A percentile compares a stretch with the other conserved stretches of the same genome.
These are phyloP conservation scores for Catharus bicknelli DNA, from an alignment of 2,113 vertebrate species.

Conservation along the genomic window DNA sequence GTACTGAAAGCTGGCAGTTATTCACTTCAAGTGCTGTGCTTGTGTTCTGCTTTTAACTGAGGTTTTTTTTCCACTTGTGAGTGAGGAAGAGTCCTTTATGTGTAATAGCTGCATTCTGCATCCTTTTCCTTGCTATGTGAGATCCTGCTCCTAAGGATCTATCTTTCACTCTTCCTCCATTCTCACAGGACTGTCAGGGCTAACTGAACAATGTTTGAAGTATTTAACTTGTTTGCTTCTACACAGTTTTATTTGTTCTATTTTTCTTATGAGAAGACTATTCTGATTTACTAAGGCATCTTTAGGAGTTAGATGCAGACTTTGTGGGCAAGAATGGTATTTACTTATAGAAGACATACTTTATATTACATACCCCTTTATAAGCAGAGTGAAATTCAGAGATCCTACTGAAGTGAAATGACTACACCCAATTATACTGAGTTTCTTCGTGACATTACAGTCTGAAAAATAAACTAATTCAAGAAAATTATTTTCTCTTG, in stretches of 20 bases:
- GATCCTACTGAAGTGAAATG: background rate
- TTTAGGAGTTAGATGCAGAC: background rate
- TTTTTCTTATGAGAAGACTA: background rate
- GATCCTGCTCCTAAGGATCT: background rate
- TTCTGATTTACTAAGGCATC: background rate
- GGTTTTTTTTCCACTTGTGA: background rate
- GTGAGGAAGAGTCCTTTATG: background rate
- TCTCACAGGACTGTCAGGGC: background rate
- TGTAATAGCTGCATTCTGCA: background rate
- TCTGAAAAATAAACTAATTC: background rate
- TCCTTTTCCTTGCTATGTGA: background rate
- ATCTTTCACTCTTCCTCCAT: background rate
- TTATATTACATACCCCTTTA: background rate
- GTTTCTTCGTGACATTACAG: background rate
- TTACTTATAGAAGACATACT: background rate
- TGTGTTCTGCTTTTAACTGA: background rate
- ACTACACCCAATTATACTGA: background rate
- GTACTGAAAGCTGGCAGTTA: background rate
- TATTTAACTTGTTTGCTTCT: background rate
- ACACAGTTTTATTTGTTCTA: background rate
- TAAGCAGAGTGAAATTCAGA: background rate
- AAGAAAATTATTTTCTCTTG: background rate
- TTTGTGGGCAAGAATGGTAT: background rate
- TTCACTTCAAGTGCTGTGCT: background rate
- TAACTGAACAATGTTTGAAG: background rate